Evolutionary conservation across 2,797 vertebrate genomes (phyloP).

Genomic region (Oreochromis mossambicus): DNA sequence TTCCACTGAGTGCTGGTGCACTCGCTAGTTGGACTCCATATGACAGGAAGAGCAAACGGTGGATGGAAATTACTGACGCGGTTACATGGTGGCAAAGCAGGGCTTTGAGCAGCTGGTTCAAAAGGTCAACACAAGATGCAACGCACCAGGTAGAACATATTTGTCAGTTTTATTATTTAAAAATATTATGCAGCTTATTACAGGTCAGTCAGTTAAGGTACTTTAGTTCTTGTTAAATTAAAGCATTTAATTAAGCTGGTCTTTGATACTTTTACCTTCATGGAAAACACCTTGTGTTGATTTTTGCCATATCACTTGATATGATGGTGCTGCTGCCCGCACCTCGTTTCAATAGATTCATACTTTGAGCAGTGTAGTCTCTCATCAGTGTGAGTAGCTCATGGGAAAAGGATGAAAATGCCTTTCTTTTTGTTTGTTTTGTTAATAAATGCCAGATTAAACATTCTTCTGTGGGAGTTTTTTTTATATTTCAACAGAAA

Average conservation of each 20-base stretch:
- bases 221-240: not conserved
- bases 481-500: not conserved
- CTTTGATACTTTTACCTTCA: not conserved
- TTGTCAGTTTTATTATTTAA: not conserved
- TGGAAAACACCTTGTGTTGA: not conserved
- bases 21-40: not conserved
- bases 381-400: not conserved
- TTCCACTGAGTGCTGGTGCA: not conserved
- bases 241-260: not conserved
- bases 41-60: not conserved
- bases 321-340: not conserved
- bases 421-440: not conserved
- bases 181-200: not conserved
- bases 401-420: not conserved
- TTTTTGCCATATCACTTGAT: not conserved
- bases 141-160: not conserved
- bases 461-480: fast-evolving
- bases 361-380: not conserved
- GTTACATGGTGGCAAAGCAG: not conserved
- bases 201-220: not conserved
- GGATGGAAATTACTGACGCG: not conserved
- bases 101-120: not conserved
- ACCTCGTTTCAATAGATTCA: not conserved
- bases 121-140: not conserved
- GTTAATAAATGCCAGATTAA: not conserved